Conservation (phyloP, 1,140 invertebrate species). For the Oncopodura yosiiana region DNA sequence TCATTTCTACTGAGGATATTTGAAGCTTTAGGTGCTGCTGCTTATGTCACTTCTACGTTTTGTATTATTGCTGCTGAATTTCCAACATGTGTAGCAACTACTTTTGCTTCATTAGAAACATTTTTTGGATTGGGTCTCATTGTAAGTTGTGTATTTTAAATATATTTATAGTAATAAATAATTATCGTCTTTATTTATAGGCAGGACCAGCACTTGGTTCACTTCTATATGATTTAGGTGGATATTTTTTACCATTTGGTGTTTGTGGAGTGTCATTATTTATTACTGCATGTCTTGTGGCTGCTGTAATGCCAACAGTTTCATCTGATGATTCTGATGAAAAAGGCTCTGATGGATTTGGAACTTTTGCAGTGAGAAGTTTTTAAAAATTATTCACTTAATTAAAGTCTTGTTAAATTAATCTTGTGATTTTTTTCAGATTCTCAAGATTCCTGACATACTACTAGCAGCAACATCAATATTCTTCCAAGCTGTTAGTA, state of each 20-base stretch:
- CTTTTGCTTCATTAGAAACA: constrained; percentile 49
- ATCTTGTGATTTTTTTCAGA: constrained; percentile 38
- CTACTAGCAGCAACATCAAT: constrained; percentile 56
- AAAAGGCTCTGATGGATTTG: not conserved
- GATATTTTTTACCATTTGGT: constrained; percentile 75
- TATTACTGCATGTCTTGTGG: constrained; percentile 61
- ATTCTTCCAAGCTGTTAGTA: constrained; percentile 59
- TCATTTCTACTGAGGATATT: constrained; percentile 47
- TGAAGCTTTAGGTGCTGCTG: constrained; percentile 51
- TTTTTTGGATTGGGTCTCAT: constrained; percentile 31
- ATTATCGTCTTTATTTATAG: too few species aligned
- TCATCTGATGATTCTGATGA: not conserved
- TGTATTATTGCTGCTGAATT: constrained; percentile 66
- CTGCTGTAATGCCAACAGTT: constrained; percentile 35
- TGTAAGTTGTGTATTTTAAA: constrained; percentile 9
- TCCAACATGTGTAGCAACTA: constrained; percentile 77
- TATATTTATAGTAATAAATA: constrained; percentile 13
- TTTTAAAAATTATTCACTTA: constrained; percentile 38
- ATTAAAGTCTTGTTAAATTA: not conserved
- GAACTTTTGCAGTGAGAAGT: constrained; percentile 25
- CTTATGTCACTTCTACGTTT: constrained; percentile 50
- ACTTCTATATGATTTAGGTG: constrained; percentile 66
- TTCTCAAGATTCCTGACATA: constrained; percentile 58
- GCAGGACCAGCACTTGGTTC: constrained; percentile 76
- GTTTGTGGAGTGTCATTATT: constrained; percentile 68